Base-by-base conservation (phyloP, 2,888 invertebrate genomes). In the Sphecodes monilicornis region DNA sequence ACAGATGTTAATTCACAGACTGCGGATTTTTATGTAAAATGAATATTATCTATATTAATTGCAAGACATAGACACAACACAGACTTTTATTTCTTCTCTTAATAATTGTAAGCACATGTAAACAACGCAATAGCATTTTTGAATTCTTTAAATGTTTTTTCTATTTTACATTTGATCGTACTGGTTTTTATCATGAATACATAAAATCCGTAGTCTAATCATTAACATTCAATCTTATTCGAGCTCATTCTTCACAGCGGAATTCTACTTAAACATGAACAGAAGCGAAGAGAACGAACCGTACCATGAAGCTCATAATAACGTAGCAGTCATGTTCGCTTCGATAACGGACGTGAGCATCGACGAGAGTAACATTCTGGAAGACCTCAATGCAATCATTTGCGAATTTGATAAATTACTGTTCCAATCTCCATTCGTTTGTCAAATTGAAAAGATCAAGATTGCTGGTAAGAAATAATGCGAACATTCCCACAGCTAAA, bases 321-420 rank as follows among this genome's bases (percentile, higher is more conserved):
- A 97, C 90, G 98, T 98, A 0, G 98, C 98, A 2, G 98, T 99
- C 0, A 99, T 99, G 98, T 99, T 99, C 95, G 99, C 99, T 0
- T 98, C 98, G 0, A 96, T 99, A 71, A 98, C 98, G 26, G 98
- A 97, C 91, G 92, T 96, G n/a, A 96, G 96, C n/a, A 95, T 96
- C n/a, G 96, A 96, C 88, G 95, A 96, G 57, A 96, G 96, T 68
- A 96, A 97, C 77, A 97, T 97, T 80, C 90, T 96, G 93, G 93
- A 96, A 92, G 93, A 96, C 66, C 96, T 99, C 78, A 98, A 99
- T 94, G 97, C 98, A 95, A 98, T 99, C 68, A 98, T 99, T 88
- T 97, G 98, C 54, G 98, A 98, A 94, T 99, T 99, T 94, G 99
- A 99, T 95, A 97, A 98, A 96, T 94, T 98, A 79, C 95, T 98